Percentiles rank a stretch among this genome's conserved stretches.
Conservation (phyloP, 2,797 vertebrate species). For the Bovichtus variegatus region DNA sequence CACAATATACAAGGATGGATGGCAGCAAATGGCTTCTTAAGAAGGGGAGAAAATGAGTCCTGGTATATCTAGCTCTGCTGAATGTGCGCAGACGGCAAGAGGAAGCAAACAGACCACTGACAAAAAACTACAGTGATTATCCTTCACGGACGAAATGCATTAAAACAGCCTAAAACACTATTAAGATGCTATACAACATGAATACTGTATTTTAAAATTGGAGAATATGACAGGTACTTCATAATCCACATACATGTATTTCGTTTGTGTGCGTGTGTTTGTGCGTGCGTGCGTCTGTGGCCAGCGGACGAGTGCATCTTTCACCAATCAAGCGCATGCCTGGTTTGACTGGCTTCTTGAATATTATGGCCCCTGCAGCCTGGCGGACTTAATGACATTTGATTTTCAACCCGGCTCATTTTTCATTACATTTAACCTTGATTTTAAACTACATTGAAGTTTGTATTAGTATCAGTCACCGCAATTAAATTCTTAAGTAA, state of each 20-base stretch:
- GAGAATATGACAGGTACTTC: background rate
- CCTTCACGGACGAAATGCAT: background rate
- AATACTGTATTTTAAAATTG: background rate
- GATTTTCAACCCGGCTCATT: conserved; percentile 53
- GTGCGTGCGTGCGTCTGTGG: conserved; percentile 11
- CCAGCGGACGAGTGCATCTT: conserved; percentile 35
- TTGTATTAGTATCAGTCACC: conserved; percentile 47
- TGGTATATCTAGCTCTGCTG: background rate
- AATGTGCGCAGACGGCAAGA: background rate
- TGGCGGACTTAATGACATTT: conserved; percentile 53
- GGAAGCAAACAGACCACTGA: background rate
- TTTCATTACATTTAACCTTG: conserved; percentile 67
- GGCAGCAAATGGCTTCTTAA: conserved; percentile 18
- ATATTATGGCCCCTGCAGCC: conserved; percentile 38
- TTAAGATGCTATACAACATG: background rate
- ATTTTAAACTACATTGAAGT: conserved; percentile 54
- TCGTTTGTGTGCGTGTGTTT: background rate
- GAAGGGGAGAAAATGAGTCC: conserved; percentile 7
- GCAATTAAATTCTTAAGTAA: conserved; percentile 43
- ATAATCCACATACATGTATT: background rate
- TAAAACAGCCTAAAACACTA: background rate
- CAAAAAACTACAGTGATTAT: conserved; percentile 3
- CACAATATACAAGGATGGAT: conserved; percentile 12
- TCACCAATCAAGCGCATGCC: conserved; percentile 25
- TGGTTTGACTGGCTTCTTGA: conserved; percentile 30